These are phyloP conservation scores for Drosophila navojoa DNA, from an alignment of 1,140 invertebrate species.

Conservation along the genomic window DNA sequence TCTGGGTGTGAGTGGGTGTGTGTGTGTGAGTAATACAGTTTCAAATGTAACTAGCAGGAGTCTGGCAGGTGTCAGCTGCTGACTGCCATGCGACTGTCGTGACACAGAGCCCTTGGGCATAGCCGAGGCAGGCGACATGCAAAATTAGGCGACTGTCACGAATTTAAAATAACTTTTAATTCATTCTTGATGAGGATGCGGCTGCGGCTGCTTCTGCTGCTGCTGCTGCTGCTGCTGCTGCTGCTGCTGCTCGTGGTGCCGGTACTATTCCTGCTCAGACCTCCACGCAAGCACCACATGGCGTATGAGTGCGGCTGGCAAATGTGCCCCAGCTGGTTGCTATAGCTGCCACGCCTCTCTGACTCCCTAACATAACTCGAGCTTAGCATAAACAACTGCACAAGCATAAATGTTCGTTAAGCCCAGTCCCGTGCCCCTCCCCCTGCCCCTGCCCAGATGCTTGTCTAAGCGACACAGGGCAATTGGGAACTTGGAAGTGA, in stretches of 20 bases:
- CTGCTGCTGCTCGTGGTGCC: slow-evolving; percentile 5
- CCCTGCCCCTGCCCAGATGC: neutral
- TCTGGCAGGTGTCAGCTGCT: slow-evolving; percentile 75
- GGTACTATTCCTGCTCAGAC: slow-evolving; percentile 4
- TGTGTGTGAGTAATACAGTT: slow-evolving; percentile 58
- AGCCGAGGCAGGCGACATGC: slow-evolving; percentile 55
- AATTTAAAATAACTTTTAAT: slow-evolving; percentile 83
- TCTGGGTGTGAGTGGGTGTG: slow-evolving; percentile 21
- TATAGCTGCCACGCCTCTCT: slow-evolving; percentile 64
- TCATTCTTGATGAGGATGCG: slow-evolving; percentile 77
- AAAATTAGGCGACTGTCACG: slow-evolving; percentile 82
- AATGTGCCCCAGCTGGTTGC: slow-evolving; percentile 56
- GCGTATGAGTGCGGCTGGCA: slow-evolving; percentile 71
- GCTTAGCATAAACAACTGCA: slow-evolving; percentile 78
- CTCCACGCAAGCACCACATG: slow-evolving; percentile 49
- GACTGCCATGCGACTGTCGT: slow-evolving; percentile 31
- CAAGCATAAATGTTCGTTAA: slow-evolving; percentile 79
- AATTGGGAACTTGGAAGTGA: slow-evolving; percentile 1
- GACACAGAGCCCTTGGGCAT: slow-evolving; percentile 63
- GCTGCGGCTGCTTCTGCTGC: slow-evolving; percentile 34
- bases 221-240: slow-evolving; percentile 20
- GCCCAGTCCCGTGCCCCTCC: slow-evolving; percentile 37
- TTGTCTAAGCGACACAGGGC: neutral
- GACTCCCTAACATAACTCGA: slow-evolving; percentile 72
- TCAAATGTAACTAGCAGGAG: slow-evolving; percentile 46